Base-by-base conservation (phyloP, 2,113 vertebrate genomes). In the Eolophus roseicapilla region DNA sequence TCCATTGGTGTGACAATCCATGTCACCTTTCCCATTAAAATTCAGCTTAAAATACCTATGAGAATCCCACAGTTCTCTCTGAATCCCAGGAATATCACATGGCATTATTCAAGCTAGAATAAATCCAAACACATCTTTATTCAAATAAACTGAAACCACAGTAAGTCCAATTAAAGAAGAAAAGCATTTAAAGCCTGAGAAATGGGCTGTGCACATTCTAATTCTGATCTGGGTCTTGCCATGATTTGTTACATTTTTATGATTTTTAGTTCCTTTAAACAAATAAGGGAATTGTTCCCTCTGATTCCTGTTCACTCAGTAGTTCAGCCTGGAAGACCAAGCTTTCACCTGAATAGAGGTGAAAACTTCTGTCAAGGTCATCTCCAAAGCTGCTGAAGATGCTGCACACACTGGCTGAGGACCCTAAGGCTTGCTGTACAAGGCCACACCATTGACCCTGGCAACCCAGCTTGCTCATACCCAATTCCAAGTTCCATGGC, bases 21-120 rank as follows among this genome's bases (percentile, higher is more conserved):
- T 94, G 83, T 82, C 94, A 96, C 88, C 91, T 93, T 92, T 94
- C 52, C 97, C 96, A 97, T 97, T 97, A 97, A 98, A 97, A 97
- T 97, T 97, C 95, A 97, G 70, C 79, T 95, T 93, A 95, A 98
- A 97, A 97, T 95, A 97, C 84, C 95, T 96, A 94, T 70, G 82
- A 94, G 82, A 97, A 97, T 96, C 86, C 95, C 75, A 82, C 43
- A 97, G 97, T 96, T 77, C 88, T 97, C 90, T 93, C 94, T 96
- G 95, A 97, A 97, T 97, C 67, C 73, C 65, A 80, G 70, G 70
- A 95, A 96, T 91, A 92, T 93, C 83, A 59, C 59, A 69, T 16
- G 15, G 73, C 37, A 88, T 94, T 84, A 87, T 87, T 95, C 77
- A 91, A 92, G 68, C 47, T 47, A 80, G 90, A 88, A 90, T 62